A percentile compares a stretch with the other conserved stretches of the same genome.
phyloP scores from a whole-genome alignment of 92 coral and sea anemone species.

The Zoanthus solanderi region DNA sequence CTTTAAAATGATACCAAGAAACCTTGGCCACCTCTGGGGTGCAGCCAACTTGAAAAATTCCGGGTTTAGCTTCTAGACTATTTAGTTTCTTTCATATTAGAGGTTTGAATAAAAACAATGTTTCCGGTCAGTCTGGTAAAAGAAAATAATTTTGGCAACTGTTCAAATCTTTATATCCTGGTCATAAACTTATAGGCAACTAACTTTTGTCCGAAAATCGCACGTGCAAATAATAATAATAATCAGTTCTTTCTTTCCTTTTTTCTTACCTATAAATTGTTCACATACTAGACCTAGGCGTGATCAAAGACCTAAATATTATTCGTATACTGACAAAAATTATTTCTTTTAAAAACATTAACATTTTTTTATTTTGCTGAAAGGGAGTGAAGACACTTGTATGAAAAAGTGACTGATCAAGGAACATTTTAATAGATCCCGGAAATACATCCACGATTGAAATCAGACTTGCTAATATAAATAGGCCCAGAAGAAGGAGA shows the following conservation, averaged over 20 bases:
- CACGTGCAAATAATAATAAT: background rate
- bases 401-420: background rate
- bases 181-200: background rate
- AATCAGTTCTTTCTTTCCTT: background rate
- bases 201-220: no score
- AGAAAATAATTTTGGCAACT: background rate
- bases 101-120: background rate
- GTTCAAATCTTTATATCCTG: background rate
- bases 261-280: background rate
- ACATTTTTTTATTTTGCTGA: background rate
- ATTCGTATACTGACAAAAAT: background rate
- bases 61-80: no score
- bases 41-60: no score
- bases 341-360: background rate
- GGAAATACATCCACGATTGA: background rate
- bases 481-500: background rate
- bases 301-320: background rate
- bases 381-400: background rate
- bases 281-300: background rate
- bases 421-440: background rate
- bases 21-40: no score
- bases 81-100: background rate
- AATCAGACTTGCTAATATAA: slow-evolving; percentile 1
- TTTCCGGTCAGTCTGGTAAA: background rate
- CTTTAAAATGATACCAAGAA: no score